Evolutionary conservation across 1,140 invertebrate genomes (phyloP).

Genomic region (Calliopsis andreniformis): DNA sequence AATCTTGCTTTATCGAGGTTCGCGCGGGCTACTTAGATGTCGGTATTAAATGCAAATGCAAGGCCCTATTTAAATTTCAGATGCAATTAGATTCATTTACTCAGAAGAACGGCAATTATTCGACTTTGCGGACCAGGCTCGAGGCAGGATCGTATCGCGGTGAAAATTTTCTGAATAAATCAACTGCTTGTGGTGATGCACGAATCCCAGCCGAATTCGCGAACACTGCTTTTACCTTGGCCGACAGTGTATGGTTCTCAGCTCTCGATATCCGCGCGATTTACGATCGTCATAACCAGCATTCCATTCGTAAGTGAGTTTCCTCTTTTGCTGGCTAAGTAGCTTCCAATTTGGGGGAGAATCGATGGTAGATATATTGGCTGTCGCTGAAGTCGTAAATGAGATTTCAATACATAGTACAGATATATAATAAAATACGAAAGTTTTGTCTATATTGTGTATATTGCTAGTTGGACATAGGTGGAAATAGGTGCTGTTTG

Average conservation of each 20-base stretch:
- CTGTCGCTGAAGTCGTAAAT: too few species aligned
- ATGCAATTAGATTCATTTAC: conserved; percentile 80
- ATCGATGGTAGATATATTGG: too few species aligned
- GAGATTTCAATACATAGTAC: too few species aligned
- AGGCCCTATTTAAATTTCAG: conserved; percentile 76
- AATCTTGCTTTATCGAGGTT: conserved; percentile 66
- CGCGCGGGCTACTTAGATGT: conserved; percentile 72
- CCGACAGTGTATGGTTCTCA: conserved; percentile 9
- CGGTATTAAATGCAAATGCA: conserved; percentile 76
- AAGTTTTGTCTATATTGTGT: too few species aligned
- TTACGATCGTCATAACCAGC: conserved; percentile 63
- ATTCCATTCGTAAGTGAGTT: conserved; percentile 63
- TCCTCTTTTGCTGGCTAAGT: conserved; percentile 24
- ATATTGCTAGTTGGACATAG: too few species aligned
- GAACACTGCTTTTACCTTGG: conserved; percentile 45
- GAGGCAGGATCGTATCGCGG: conserved; percentile 44
- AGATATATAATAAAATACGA: too few species aligned
- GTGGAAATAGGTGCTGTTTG: too few species aligned
- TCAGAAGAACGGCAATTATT: conserved; percentile 71
- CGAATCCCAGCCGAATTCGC: conserved; percentile 45
- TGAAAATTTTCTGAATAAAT: conserved; percentile 63
- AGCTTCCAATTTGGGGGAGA: background rate
- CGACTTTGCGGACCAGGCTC: conserved; percentile 50
- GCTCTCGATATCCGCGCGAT: conserved; percentile 36
- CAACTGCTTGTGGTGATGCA: conserved; percentile 47